A percentile compares a stretch with the other conserved stretches of the same genome.
These are phyloP conservation scores for Thera obeliscata DNA, from an alignment of 2,888 invertebrate species.

Conservation along the genomic window DNA sequence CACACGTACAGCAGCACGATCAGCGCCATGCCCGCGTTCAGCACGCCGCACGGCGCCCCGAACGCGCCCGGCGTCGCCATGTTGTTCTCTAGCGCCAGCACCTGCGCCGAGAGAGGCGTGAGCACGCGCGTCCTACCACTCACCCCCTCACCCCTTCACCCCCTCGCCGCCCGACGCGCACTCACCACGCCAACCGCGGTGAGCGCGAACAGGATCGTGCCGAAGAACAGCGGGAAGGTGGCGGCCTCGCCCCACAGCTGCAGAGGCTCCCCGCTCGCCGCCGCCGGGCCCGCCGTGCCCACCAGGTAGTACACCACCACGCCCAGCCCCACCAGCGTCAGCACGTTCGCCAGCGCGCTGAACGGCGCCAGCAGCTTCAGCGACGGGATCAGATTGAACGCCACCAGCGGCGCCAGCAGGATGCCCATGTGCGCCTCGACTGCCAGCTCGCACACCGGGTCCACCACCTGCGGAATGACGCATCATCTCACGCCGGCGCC, in stretches of 20 bases:
- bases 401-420: conserved; percentile 87
- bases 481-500: no score
- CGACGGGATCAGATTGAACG: conserved; percentile 89
- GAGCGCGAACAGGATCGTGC: conserved; percentile 95
- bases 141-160: no score
- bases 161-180: conserved; percentile 21
- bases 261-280: conserved; percentile 60
- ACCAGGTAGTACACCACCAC: conserved; percentile 91
- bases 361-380: conserved; percentile 92
- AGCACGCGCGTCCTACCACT: no score
- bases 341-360: conserved; percentile 91
- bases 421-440: conserved; percentile 87
- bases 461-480: conserved; percentile 61
- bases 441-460: conserved; percentile 64
- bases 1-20: conserved; percentile 90
- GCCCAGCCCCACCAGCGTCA: conserved; percentile 90
- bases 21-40: conserved; percentile 92
- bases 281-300: conserved; percentile 87
- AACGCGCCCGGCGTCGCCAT: conserved; percentile 94
- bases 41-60: conserved; percentile 89
- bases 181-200: conserved; percentile 92
- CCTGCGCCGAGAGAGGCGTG: conserved; percentile 78
- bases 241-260: conserved; percentile 88
- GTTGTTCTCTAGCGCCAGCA: conserved; percentile 95
- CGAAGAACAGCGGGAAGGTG: conserved; percentile 96